Evolutionary conservation across 2,113 vertebrate genomes (phyloP).

Genomic region (Ammodramus savannarum): DNA sequence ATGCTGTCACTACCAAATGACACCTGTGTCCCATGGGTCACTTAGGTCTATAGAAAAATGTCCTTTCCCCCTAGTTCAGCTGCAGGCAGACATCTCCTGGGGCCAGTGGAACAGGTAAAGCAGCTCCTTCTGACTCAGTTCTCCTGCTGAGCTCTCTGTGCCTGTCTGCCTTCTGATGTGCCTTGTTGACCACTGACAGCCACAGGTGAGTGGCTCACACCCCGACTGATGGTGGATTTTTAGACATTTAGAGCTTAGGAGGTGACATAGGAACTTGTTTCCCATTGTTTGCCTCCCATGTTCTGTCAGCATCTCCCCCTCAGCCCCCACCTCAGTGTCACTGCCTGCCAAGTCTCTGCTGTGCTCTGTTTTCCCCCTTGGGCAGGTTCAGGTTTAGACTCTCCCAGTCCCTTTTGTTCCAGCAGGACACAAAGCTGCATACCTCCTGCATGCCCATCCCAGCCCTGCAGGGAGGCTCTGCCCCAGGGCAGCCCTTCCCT

Average conservation of each 20-base stretch:
- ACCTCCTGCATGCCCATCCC: background rate
- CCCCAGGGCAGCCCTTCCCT: too few relatives aligned
- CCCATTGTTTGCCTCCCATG: background rate
- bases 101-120: background rate
- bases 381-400: background rate
- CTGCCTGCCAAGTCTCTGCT: background rate
- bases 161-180: background rate
- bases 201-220: background rate
- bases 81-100: background rate
- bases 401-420: background rate
- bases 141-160: background rate
- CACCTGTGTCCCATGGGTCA: background rate
- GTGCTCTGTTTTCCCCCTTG: background rate
- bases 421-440: background rate
- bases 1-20: background rate
- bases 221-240: background rate
- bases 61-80: background rate
- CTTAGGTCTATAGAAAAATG: background rate
- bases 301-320: background rate
- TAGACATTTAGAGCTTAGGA: background rate
- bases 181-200: background rate
- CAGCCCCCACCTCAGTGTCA: background rate
- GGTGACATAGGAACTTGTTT: background rate
- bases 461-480: background rate
- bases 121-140: background rate